A percentile compares a stretch with the other conserved stretches of the same genome.
phyloP scores from a whole-genome alignment of 1,140 invertebrate genomes.

The Cherax destructor region DNA sequence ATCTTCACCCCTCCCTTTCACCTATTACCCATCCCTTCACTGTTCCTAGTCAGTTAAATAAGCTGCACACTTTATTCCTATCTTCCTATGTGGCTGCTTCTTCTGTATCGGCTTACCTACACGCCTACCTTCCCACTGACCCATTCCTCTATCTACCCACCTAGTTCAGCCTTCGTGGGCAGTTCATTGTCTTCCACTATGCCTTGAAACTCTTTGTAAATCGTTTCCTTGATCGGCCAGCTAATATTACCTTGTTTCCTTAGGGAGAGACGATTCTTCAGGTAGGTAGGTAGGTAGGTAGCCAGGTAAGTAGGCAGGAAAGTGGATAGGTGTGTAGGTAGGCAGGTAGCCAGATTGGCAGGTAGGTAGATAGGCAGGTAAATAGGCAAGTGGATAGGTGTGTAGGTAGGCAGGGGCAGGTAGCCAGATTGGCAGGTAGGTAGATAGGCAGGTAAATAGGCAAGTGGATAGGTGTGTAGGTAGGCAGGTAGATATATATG shows the following conservation, averaged over 20 bases:
- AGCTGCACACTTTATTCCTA: background rate
- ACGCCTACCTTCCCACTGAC: background rate
- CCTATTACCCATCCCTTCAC: too few species aligned
- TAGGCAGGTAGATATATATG: background rate
- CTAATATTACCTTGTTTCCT: too few species aligned
- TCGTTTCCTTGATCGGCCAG: too few species aligned
- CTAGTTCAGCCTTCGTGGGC: too few species aligned
- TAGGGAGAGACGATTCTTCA: too few species aligned
- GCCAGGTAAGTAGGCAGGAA: too few species aligned
- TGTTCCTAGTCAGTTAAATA: background rate
- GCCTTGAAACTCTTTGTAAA: too few species aligned
- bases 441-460: too few species aligned
- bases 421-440: too few species aligned
- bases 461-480: background rate
- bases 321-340: too few species aligned
- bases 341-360: background rate
- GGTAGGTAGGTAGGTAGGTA: too few species aligned
- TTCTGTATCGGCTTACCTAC: background rate
- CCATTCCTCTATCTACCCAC: background rate
- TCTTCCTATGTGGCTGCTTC: background rate
- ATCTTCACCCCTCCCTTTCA: background rate
- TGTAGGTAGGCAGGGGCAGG: background rate
- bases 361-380: background rate
- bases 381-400: background rate
- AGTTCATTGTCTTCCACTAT: too few species aligned